Evolutionary conservation across 2,113 vertebrate genomes (phyloP).

Genomic region (Monarcha castaneiventris): DNA sequence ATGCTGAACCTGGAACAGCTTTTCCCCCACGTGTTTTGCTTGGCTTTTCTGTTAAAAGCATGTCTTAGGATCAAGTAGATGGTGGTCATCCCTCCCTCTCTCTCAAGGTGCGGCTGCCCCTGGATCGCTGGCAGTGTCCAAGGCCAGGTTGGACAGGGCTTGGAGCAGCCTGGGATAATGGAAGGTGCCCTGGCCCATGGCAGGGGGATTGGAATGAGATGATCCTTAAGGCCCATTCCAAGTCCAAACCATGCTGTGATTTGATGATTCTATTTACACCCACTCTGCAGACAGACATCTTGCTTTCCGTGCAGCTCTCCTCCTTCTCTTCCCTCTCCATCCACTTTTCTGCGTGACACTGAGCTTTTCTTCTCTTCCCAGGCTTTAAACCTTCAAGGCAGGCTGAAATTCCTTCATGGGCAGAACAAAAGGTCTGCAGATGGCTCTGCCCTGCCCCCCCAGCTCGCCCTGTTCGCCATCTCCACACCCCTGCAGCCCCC

Average conservation of each 20-base stretch:
- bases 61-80: neutral
- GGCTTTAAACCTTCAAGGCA: slow-evolving; percentile 78
- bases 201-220: neutral
- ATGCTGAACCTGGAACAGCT: neutral
- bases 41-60: neutral
- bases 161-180: neutral
- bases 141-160: neutral
- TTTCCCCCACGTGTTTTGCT: neutral
- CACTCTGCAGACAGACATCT: neutral
- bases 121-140: neutral
- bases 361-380: neutral
- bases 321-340: neutral
- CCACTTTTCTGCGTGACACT: neutral
- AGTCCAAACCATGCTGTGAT: neutral
- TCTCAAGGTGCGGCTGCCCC: neutral
- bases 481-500: slow-evolving; percentile 77
- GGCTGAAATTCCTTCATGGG: slow-evolving; percentile 77
- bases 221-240: neutral
- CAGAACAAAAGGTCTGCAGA: slow-evolving; percentile 71
- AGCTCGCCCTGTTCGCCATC: slow-evolving; percentile 77
- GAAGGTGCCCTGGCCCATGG: neutral
- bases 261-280: neutral
- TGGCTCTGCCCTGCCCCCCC: slow-evolving; percentile 48
- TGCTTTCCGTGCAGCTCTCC: neutral
- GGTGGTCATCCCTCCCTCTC: neutral